Evolutionary conservation across 1,140 invertebrate species (phyloP).

Genomic region (Ips nitidus): DNA sequence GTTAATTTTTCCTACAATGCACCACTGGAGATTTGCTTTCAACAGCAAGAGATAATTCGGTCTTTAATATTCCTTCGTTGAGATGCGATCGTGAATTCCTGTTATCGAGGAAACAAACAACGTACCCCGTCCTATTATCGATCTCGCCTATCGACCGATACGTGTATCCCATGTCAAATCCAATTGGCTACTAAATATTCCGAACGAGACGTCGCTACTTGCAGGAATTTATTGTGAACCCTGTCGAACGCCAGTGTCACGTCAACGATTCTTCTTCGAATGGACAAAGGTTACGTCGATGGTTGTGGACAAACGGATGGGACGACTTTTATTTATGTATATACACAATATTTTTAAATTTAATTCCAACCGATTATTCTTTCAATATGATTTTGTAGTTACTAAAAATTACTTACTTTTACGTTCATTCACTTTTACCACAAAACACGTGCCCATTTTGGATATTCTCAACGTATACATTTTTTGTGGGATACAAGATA

Average conservation of each 20-base stretch:
- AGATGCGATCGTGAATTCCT: not conserved
- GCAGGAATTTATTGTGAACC: conserved; percentile 32
- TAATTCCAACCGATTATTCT: no score
- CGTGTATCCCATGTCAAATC: conserved; percentile 29
- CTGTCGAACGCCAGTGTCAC: conserved; percentile 21
- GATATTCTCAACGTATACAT: no score
- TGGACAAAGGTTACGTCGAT: conserved; percentile 6
- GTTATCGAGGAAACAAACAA: not conserved
- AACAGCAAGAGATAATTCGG: not conserved
- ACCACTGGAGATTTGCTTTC: no score
- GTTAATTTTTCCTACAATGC: no score
- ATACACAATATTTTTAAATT: no score
- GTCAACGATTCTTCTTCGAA: conserved; percentile 20
- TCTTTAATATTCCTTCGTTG: not conserved
- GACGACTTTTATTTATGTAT: no score
- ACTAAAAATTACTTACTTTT: no score
- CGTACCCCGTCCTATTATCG: conserved; percentile 2
- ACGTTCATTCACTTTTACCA: no score
- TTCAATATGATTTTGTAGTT: no score
- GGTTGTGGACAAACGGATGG: no score
- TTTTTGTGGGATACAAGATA: no score
- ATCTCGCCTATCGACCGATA: conserved; percentile 31
- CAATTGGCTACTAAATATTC: conserved; percentile 34
- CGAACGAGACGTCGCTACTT: conserved; percentile 7
- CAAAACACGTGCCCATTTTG: no score